Evolutionary conservation across 2,888 invertebrate species (phyloP), one percentile per base, ranked within the genome.

Genomic region (Pristionchus fissidentatus): DNA sequence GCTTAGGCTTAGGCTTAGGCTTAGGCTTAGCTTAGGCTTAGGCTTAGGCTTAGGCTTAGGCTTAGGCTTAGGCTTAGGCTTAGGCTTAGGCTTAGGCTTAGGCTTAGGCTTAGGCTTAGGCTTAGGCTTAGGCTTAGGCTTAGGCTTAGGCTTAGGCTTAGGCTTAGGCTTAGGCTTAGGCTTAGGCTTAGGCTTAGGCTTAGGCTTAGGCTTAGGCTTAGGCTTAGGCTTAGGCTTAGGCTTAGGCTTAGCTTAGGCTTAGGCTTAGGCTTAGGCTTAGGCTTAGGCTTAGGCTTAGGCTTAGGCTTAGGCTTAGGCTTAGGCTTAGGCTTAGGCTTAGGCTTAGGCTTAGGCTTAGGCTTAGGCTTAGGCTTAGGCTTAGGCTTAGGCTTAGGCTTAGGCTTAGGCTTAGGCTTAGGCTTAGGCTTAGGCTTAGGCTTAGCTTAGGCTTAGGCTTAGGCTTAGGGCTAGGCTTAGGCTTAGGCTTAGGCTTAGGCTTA

Each of bases 341-440:
- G 57, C 80, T 84, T 80, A 84, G 55, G 80, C 84, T 79, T 80
- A 84, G 26, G 84, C 70, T 84, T 83, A 84, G 75, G 41, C 83
- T 84, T 84, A 57, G 73, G 57, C 80, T 84, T 80, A 84, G 55
- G 80, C 84, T 79, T 80, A 84, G 26, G 84, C 70, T 84, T 83
- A 84, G 75, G 41, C 83, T 84, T 84, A 57, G 73, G 57, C 62
- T 57, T 83, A 83, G 55, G 57, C 80, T 84, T 80, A 84, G 55
- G 80, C 84, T 79, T 80, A 84, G 26, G 84, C 70, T 84, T 83
- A 84, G 75, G 41, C 83, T 84, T 84, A 57, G 73, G 57, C 80
- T 84, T 80, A 84, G 55, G 80, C 84, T 79, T 80, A 84, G 26
- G 84, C 70, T 84, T 83, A 84, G 75, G 41, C 83, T 84, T 84